These are phyloP conservation scores for Hybos culiciformis DNA, from an alignment of 2,888 invertebrate species.

Conservation along the genomic window DNA sequence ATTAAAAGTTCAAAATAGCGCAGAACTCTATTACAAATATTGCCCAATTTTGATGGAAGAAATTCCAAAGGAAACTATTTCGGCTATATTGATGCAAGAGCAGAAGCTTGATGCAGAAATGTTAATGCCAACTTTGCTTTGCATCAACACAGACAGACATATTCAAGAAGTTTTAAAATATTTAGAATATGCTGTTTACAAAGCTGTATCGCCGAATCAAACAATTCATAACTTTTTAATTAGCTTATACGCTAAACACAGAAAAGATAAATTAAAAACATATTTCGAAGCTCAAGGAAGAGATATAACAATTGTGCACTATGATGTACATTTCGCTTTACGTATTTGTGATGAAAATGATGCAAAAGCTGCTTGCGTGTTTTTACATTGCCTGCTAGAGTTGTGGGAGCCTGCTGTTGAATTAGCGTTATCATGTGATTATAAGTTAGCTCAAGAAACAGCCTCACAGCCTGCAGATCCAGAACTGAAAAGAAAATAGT, in stretches of 20 bases:
- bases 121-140: conserved; percentile 73
- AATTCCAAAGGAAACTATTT: conserved; percentile 67
- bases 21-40: conserved; percentile 81
- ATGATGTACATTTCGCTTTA: conserved; percentile 79
- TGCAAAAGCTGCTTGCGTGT: conserved; percentile 66
- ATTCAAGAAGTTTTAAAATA: conserved; percentile 71
- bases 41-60: conserved; percentile 75
- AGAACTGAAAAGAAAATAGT: conserved; percentile 65
- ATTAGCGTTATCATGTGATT: conserved; percentile 65
- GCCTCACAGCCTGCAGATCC: conserved; percentile 61
- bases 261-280: conserved; percentile 57
- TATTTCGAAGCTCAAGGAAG: conserved; percentile 63
- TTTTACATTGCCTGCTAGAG: conserved; percentile 73
- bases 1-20: conserved; percentile 56
- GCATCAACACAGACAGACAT: conserved; percentile 57
- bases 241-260: conserved; percentile 68
- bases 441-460: conserved; percentile 71
- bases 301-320: conserved; percentile 66
- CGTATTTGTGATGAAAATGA: conserved; percentile 64
- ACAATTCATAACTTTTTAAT: conserved; percentile 86
- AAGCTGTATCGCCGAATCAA: conserved; percentile 61
- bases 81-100: conserved; percentile 65
- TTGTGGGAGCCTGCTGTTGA: conserved; percentile 90
- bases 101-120: conserved; percentile 58
- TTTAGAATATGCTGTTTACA: conserved; percentile 72